Base-by-base conservation (phyloP, 2,888 invertebrate species). In the Frankliniella fusca region DNA sequence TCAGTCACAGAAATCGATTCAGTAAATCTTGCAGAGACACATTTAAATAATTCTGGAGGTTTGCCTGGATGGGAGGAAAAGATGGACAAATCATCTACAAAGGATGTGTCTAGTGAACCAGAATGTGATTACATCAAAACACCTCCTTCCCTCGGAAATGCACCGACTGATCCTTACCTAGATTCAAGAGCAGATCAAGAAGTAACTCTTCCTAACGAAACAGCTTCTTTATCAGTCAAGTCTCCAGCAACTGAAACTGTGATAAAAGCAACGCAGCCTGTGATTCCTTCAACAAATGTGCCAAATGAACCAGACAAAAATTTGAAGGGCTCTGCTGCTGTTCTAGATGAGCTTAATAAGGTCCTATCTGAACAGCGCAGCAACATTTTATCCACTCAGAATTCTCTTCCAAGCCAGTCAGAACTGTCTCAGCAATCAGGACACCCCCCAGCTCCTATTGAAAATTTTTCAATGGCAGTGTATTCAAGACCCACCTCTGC, bases 1-100 rank as follows among this genome's bases (percentile, higher is more conserved):
- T 82, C 84, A 9, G 80, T 85, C n/a, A 85, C 86, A 0, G 85
- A 85, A 76, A 85, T 85, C 65, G 85, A 85, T 27, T 85, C 85
- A 12, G 84, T 85, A 23, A 84, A 85, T n/a, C 84, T 85, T 8
- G 83, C 83, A 8, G 70, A 76, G 27, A 12, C 27, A 10, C n/a
- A 76, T 9, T 9, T 76, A 27, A 76, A 23, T 12, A 23, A 23
- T 9, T 23, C 23, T 5, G 27, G 8, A 23, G 3, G 27, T 27
- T 23, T 38, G 83, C 82, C 70, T 38, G 79, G 50, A 84, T 85
- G 48, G 61, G 80, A 80, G 20, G 82, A 84, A 82, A 83, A 80
- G 80, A 76, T 82, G n/a, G 82, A 82, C 27, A 83, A 80, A 81
- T 84, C 85, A 81, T 18, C 81, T 82, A 84, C 84, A 79, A 82